Conservation (phyloP, 1,140 invertebrate genomes). For the Ceratosolen solmsi region DNA sequence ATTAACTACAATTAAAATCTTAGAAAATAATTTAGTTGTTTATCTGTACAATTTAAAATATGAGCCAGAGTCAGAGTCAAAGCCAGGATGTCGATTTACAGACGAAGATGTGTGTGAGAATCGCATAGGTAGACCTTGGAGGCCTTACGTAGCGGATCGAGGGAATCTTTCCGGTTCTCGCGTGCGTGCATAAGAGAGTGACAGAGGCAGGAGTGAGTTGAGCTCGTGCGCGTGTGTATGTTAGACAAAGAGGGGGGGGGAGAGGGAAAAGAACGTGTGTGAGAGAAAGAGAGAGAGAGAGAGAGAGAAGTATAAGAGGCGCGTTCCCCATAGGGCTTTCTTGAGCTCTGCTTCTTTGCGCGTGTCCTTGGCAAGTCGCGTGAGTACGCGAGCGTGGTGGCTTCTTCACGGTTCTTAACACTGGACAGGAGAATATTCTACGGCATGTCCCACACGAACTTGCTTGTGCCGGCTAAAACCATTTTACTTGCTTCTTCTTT, state of each 20-base stretch:
- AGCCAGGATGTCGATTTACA: conserved; percentile 66
- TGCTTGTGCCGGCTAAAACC: conserved; percentile 1
- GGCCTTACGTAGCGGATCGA: conserved; percentile 71
- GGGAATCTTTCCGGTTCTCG: conserved; percentile 73
- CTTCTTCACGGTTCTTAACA: conserved; percentile 54
- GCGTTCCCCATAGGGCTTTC: conserved; percentile 50
- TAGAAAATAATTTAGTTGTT: conserved; percentile 56
- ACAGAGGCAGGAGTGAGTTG: too few relatives aligned
- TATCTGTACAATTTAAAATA: conserved; percentile 52
- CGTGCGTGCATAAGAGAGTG: conserved; percentile 35
- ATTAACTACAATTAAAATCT: neutral
- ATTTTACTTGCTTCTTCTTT: conserved; percentile 6
- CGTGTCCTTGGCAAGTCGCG: conserved; percentile 58
- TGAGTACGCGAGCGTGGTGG: conserved; percentile 36
- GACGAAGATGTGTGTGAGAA: conserved; percentile 57
- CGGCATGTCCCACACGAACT: conserved; percentile 32
- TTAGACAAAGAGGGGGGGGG: neutral
- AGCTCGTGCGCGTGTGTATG: too few relatives aligned
- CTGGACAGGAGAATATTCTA: conserved; percentile 30
- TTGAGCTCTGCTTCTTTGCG: conserved; percentile 52
- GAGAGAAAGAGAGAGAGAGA: conserved; percentile 22
- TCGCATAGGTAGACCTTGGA: conserved; percentile 67
- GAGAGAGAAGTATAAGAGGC: neutral
- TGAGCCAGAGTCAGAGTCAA: conserved; percentile 56
- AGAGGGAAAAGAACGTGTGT: neutral